A percentile compares a stretch with the other conserved stretches of the same genome.
Conservation (phyloP, 2,888 invertebrate genomes). For the Autographa pulchrina region DNA sequence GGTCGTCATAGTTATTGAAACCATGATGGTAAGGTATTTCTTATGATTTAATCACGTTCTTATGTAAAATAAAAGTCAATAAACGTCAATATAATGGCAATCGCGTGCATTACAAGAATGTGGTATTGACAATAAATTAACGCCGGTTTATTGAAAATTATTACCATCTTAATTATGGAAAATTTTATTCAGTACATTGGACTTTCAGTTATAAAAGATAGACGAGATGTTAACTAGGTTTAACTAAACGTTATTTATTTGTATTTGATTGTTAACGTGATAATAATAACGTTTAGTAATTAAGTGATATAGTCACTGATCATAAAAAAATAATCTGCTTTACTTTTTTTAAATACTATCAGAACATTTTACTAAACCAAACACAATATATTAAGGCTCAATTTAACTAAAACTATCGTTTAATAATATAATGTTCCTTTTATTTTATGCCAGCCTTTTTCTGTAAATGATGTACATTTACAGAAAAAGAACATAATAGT, state of each 20-base stretch:
- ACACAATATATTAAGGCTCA: no score
- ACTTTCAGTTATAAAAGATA: background rate
- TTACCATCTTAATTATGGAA: constrained; percentile 6
- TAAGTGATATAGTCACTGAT: no score
- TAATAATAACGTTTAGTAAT: no score
- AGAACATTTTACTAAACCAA: no score
- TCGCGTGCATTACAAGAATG: constrained; percentile 42
- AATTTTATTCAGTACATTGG: constrained; percentile 14
- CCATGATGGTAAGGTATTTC: constrained; percentile 21
- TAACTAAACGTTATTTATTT: background rate
- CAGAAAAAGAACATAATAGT: no score
- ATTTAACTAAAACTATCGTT: no score
- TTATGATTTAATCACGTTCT: constrained; percentile 23
- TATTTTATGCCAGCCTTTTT: no score
- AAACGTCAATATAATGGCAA: constrained; percentile 39
- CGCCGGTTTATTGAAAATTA: constrained; percentile 13
- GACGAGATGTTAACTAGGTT: background rate
- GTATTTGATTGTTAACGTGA: no score
- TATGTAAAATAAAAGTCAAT: constrained; percentile 27
- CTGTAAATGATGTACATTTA: no score
- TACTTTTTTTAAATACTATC: no score
- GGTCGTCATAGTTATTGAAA: background rate
- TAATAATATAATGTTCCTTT: no score
- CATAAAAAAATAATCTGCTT: no score
- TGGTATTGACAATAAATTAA: constrained; percentile 24